Evolutionary conservation across 2,113 vertebrate genomes (phyloP).

Genomic region (Varanus komodoensis): DNA sequence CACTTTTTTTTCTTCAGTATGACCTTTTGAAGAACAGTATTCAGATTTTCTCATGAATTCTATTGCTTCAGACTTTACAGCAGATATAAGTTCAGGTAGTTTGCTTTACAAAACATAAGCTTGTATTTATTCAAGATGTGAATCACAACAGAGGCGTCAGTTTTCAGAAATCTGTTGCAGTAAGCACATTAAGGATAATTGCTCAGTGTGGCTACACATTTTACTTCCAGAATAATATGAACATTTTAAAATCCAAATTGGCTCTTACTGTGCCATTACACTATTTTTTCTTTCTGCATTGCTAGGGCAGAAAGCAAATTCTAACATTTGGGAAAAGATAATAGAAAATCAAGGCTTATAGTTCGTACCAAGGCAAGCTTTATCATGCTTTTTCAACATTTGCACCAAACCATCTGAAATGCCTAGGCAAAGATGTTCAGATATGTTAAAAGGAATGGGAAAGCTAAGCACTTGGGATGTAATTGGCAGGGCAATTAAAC

Average conservation of each 20-base stretch:
- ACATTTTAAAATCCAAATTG: constrained; percentile 11
- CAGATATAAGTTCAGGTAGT: constrained; percentile 28
- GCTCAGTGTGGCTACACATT: background rate
- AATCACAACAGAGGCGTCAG: background rate
- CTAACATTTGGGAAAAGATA: background rate
- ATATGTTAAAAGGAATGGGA: background rate
- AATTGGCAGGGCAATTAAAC: background rate
- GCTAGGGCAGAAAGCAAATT: constrained; percentile 1
- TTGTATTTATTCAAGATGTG: background rate
- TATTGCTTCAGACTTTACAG: background rate
- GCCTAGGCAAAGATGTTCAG: background rate
- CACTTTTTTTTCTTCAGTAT: background rate
- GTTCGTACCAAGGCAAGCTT: background rate
- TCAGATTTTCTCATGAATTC: rapidly evolving
- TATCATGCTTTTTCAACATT: background rate
- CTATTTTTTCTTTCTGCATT: constrained; percentile 11
- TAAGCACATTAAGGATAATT: constrained; percentile 20
- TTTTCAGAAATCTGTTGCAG: background rate
- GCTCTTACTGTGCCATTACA: background rate
- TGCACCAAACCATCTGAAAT: background rate
- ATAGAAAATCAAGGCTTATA: background rate
- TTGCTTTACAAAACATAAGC: background rate
- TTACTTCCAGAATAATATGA: constrained; percentile 9
- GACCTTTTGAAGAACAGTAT: background rate
- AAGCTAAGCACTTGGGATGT: background rate